phyloP scores from a whole-genome alignment of 2,113 vertebrate species.

The Centrocercus urophasianus region DNA sequence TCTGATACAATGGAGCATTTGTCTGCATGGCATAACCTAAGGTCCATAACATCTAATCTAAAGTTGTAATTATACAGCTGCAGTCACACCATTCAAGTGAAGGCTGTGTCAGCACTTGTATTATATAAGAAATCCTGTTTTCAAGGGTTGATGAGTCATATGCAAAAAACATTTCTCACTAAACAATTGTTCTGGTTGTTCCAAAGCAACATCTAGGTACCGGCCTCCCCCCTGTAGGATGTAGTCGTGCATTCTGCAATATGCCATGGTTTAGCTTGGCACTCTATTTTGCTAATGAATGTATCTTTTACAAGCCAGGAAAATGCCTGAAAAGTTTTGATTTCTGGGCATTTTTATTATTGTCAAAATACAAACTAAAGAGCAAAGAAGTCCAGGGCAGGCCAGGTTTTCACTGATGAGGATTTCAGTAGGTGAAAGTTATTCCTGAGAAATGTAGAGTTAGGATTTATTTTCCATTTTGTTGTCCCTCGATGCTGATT shows the following conservation, averaged over 20 bases:
- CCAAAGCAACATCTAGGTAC: neutral
- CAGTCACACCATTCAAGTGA: constrained; percentile 46
- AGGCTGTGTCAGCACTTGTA: constrained; percentile 45
- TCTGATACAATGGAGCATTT: constrained; percentile 24
- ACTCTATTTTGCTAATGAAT: neutral
- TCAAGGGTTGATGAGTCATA: constrained; percentile 68
- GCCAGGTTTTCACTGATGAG: neutral
- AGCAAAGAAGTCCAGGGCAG: neutral
- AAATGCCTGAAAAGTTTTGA: neutral
- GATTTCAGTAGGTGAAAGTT: neutral
- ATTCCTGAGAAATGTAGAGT: neutral
- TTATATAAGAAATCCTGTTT: constrained; percentile 37
- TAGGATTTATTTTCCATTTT: neutral
- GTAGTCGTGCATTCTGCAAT: neutral
- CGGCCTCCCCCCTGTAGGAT: neutral
- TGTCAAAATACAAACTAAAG: neutral
- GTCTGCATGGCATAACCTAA: constrained; percentile 17
- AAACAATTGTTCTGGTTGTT: constrained; percentile 60
- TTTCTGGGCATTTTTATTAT: neutral
- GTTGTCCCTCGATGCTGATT: neutral
- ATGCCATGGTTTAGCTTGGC: neutral
- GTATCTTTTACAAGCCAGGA: neutral
- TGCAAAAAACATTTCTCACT: constrained; percentile 33
- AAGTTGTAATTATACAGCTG: constrained; percentile 69
- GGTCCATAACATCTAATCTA: constrained; percentile 31